Evolutionary conservation across 2,113 vertebrate genomes (phyloP).

Genomic region (Phycodurus eques): DNA sequence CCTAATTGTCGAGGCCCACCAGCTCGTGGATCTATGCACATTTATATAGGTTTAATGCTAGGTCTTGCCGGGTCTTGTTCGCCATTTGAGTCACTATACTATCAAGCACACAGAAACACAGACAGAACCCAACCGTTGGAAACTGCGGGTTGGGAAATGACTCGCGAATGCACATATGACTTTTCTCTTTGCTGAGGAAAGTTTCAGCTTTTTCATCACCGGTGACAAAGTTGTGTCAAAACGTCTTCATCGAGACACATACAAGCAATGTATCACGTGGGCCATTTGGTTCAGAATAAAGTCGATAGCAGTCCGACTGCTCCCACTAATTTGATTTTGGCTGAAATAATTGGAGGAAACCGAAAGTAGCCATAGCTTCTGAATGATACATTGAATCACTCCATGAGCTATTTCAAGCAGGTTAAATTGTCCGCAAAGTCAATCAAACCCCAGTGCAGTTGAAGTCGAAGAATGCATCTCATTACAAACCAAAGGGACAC

Average conservation of each 20-base stretch:
- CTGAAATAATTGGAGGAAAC: conserved; percentile 20
- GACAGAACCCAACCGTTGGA: conserved; percentile 36
- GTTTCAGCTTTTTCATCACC: conserved; percentile 22
- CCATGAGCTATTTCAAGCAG: background rate
- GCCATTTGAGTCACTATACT: conserved; percentile 60
- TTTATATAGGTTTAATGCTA: conserved; percentile 45
- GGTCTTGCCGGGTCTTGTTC: conserved; percentile 50
- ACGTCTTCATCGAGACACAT: background rate
- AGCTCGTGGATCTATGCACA: conserved; percentile 45
- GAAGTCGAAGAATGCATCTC: conserved; percentile 48
- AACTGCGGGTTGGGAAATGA: conserved; percentile 17
- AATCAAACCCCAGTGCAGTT: conserved; percentile 43
- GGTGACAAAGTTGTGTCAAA: conserved; percentile 31
- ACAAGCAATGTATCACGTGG: background rate
- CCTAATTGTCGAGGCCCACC: conserved; percentile 45
- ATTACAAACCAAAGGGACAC: conserved; percentile 47
- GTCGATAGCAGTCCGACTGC: background rate
- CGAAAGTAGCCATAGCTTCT: background rate
- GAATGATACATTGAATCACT: background rate
- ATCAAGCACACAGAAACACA: conserved; percentile 34
- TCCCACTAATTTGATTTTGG: conserved; percentile 47
- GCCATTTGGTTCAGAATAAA: background rate
- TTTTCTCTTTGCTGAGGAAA: conserved; percentile 9
- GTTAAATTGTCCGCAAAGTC: background rate
- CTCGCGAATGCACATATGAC: background rate